A percentile compares a stretch with the other conserved stretches of the same genome.
Evolutionary conservation across 1,140 invertebrate genomes (phyloP).

Genomic region (Akabosia matsudoensis): DNA sequence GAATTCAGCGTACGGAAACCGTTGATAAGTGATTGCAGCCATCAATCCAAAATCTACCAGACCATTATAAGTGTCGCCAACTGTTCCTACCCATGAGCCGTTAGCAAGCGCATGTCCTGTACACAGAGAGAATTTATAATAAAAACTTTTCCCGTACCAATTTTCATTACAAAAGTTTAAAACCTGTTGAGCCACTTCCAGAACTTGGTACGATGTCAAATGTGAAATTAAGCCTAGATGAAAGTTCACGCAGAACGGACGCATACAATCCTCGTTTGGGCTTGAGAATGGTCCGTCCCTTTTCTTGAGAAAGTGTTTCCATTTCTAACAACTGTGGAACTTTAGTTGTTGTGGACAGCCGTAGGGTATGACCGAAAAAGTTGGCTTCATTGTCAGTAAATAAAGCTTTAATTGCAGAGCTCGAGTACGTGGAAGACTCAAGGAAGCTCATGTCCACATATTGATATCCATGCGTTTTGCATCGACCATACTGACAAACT

Average conservation of each 20-base stretch:
- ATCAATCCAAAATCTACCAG: neutral
- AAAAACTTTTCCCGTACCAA: no score
- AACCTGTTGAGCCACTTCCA: neutral
- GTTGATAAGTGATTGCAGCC: neutral
- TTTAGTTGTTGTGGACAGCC: neutral
- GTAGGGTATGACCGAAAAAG: neutral
- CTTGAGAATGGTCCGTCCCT: neutral
- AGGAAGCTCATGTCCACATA: no score
- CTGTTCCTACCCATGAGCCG: neutral
- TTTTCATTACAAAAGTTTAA: neutral
- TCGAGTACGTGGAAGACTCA: no score
- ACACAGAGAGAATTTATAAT: neutral
- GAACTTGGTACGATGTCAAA: neutral
- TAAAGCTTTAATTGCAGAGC: neutral
- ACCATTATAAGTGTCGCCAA: neutral
- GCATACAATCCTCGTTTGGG: neutral
- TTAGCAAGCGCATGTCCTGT: neutral
- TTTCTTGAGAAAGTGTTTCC: neutral
- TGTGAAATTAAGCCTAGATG: neutral
- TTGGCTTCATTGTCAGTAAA: neutral
- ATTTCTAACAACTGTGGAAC: neutral
- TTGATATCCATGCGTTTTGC: no score
- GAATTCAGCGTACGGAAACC: conserved; percentile 2
- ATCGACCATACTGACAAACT: no score
- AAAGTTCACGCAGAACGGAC: neutral